A percentile compares a stretch with the other conserved stretches of the same genome.
Conservation (phyloP, 2,888 invertebrate genomes). For the Scaptomyza parva region DNA sequence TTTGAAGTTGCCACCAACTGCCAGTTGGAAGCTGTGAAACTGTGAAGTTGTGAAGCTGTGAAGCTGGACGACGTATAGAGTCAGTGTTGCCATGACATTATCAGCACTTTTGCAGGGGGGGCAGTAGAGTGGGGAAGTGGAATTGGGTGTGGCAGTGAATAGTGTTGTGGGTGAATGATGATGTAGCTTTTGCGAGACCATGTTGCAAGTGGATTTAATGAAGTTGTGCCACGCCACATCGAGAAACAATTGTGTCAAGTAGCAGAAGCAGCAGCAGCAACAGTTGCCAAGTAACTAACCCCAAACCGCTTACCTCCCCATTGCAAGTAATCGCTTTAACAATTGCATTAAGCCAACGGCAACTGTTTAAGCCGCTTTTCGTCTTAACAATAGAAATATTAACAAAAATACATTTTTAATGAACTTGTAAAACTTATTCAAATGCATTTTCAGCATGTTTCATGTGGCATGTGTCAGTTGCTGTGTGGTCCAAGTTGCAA, state of each 20-base stretch:
- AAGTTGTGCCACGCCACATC: slow-evolving; percentile 42
- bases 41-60: slow-evolving; percentile 20
- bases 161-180: slow-evolving; percentile 6
- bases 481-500: slow-evolving; percentile 44
- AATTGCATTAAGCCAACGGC: slow-evolving; percentile 51
- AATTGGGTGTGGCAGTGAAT: not conserved
- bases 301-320: not conserved
- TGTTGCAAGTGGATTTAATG: slow-evolving; percentile 51
- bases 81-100: slow-evolving; percentile 66
- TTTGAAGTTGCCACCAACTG: slow-evolving; percentile 39
- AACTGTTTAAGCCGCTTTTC: slow-evolving; percentile 17
- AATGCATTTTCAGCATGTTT: slow-evolving; percentile 16
- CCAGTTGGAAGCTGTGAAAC: slow-evolving; percentile 6
- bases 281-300: slow-evolving; percentile 10
- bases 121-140: slow-evolving; percentile 17
- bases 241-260: slow-evolving; percentile 43
- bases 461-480: slow-evolving; percentile 3
- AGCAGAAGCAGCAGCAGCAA: not conserved
- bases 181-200: not conserved
- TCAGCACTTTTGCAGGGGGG: slow-evolving; percentile 69
- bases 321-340: slow-evolving; percentile 61
- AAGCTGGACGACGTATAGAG: slow-evolving; percentile 39
- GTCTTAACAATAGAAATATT: slow-evolving; percentile 51
- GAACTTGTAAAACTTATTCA: slow-evolving; percentile 68
- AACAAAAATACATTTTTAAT: slow-evolving; percentile 70